Base-by-base conservation (phyloP, 1,140 invertebrate species). In the Hypsibius dujardini region DNA sequence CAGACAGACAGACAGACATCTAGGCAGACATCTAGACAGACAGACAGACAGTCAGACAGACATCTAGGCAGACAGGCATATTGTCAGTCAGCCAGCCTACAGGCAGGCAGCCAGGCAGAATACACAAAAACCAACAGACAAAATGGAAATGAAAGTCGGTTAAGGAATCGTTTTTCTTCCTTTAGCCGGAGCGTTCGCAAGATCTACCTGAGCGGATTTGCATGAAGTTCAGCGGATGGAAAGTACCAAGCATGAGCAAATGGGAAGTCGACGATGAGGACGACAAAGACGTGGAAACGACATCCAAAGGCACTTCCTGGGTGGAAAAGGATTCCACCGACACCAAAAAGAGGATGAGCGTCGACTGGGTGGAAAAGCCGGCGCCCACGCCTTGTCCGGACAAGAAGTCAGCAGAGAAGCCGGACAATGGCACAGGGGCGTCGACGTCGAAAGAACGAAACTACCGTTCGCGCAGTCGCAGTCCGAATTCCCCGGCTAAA, bases 281-380 rank as follows among this genome's bases (percentile, higher is more conserved):
- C 12, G 12, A 12, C 42, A 42, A 12, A 15, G 62, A 12, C 12
- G 62, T 7, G 42, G 12, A 7, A 42, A 3, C 12, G n/a, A 7
- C 7, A 56, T 7, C 7, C 7, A n/a, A n/a, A 7, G 50, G n/a
- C 7, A n/a, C 50, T 56, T 7, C 7, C 7, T 56, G 50, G 50
- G 50, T 56, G 7, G 50, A 56, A n/a, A 56, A 56, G 50, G 7
- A 7, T 56, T 56, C 50, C 7, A 56, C 50, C 7, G 50, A 56
- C 7, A 12, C n/a, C 50, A 56, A 56, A 42, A 67, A 67, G 62
- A 67, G 45, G 42, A 42, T 7, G 12, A 42, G 42, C 7, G 62
- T 67, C 3, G 62, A 67, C 3, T 67, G 62, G 62, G 62, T 67
- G 12, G 62, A 67, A 67, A 67, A 67, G 62, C 42, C 62, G 3